Evolutionary conservation across 2,888 invertebrate species (phyloP).

Genomic region (Gisinianus flammeolus): DNA sequence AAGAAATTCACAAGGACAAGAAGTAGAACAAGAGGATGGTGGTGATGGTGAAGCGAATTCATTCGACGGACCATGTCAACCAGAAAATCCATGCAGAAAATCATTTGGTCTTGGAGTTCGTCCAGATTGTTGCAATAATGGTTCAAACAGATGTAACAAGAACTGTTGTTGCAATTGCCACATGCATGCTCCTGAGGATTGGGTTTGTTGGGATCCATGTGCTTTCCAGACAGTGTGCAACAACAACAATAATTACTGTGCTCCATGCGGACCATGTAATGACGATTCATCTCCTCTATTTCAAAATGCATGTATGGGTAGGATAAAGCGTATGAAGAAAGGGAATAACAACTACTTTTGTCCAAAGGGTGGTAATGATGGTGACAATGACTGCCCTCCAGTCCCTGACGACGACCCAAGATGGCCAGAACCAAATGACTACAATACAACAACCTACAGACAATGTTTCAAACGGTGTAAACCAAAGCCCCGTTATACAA

Average conservation of each 20-base stretch:
- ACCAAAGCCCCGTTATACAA: not conserved
- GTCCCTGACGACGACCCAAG: not conserved
- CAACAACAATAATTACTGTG: not conserved
- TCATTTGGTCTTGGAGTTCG: slow-evolving; percentile 20
- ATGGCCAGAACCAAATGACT: slow-evolving; percentile 2
- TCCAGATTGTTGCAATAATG: not conserved
- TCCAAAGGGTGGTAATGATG: not conserved
- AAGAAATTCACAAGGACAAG: not conserved
- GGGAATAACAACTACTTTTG: not conserved
- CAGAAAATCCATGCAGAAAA: slow-evolving; percentile 17
- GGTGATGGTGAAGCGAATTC: not conserved
- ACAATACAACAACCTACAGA: slow-evolving; percentile 27
- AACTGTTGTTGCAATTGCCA: not conserved
- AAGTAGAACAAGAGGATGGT: not conserved
- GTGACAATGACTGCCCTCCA: not conserved
- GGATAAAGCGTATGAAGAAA: not conserved
- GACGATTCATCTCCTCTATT: not conserved
- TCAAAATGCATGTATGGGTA: not conserved
- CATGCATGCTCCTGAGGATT: not conserved
- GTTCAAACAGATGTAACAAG: not conserved
- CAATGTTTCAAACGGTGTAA: slow-evolving; percentile 2
- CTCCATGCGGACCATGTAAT: not conserved
- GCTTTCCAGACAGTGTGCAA: not conserved
- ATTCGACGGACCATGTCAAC: not conserved
- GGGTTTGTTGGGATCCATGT: not conserved